These are phyloP conservation scores for Lycophotia porphyrea DNA, from an alignment of 2,888 invertebrate species.

Conservation along the genomic window DNA sequence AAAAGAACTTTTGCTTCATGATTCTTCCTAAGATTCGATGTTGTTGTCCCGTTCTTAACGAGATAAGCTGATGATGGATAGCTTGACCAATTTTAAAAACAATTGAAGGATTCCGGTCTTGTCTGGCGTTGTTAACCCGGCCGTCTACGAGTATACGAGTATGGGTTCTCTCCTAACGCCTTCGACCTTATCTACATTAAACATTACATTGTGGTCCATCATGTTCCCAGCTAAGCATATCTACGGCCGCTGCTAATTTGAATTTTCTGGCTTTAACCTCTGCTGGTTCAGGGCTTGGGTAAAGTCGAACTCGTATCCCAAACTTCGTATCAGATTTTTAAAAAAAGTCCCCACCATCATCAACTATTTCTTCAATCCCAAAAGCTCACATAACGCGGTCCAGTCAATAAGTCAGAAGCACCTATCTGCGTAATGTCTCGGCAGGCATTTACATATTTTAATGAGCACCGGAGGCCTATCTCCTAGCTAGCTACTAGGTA, in stretches of 20 bases:
- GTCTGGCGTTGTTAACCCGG: neutral
- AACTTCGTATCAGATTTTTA: neutral
- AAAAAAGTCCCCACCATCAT: neutral
- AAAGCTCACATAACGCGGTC: conserved; percentile 74
- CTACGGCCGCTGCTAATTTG: neutral
- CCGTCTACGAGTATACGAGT: neutral
- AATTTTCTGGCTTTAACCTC: neutral
- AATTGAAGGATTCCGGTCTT: conserved; percentile 28
- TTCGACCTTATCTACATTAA: neutral
- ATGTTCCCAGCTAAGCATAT: neutral
- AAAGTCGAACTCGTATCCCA: neutral
- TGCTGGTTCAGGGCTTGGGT: neutral
- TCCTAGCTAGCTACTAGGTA: conserved; percentile 70
- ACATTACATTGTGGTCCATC: neutral
- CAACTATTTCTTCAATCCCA: conserved; percentile 7
- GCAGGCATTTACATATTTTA: conserved; percentile 89
- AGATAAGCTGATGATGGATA: conserved; percentile 27
- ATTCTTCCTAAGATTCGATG: neutral
- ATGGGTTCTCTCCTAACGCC: no score
- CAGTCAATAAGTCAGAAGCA: conserved; percentile 85
- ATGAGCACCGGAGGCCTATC: conserved; percentile 88
- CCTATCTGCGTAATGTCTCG: conserved; percentile 90
- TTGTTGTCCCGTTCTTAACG: neutral
- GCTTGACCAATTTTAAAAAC: conserved; percentile 26
- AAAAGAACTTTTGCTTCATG: neutral